A percentile compares a stretch with the other conserved stretches of the same genome.
Conservation (phyloP, 2,888 invertebrate genomes). For the Caenorhabditis sulstoni region DNA sequence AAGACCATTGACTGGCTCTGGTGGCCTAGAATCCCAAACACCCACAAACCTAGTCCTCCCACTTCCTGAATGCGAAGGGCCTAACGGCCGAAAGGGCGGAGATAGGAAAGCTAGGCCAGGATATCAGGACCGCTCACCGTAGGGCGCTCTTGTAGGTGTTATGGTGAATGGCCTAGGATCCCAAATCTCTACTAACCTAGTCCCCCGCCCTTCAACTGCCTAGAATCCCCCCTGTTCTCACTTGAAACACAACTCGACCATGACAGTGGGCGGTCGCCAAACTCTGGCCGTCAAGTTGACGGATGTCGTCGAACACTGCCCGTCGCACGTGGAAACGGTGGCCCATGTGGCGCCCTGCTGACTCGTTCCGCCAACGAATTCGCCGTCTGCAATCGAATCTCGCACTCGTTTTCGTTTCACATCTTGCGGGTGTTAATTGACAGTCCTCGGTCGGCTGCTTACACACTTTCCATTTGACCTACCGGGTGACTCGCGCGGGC, state of each 20-base stretch:
- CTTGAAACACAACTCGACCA: conserved; percentile 68
- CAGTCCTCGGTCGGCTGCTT: no score
- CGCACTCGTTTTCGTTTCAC: no score
- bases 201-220: no score
- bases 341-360: conserved; percentile 51
- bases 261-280: conserved; percentile 62
- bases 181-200: no score
- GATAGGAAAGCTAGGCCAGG: no score
- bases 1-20: no score
- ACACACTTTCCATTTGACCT: conserved; percentile 4
- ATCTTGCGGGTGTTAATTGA: neutral
- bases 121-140: no score
- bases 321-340: conserved; percentile 60
- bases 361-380: conserved; percentile 57
- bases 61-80: no score
- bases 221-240: conserved; percentile 1
- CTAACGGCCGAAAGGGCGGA: no score
- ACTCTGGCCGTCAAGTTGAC: conserved; percentile 61
- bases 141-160: no score
- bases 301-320: conserved; percentile 57
- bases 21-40: conserved; percentile 1
- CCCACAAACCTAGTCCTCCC: neutral
- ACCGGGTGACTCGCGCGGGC: conserved; percentile 61
- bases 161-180: no score
- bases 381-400: conserved; percentile 35